Evolutionary conservation across 1,140 invertebrate species (phyloP), one percentile per base, ranked within the genome.

Genomic region (Trypoxylus dichotomus): DNA sequence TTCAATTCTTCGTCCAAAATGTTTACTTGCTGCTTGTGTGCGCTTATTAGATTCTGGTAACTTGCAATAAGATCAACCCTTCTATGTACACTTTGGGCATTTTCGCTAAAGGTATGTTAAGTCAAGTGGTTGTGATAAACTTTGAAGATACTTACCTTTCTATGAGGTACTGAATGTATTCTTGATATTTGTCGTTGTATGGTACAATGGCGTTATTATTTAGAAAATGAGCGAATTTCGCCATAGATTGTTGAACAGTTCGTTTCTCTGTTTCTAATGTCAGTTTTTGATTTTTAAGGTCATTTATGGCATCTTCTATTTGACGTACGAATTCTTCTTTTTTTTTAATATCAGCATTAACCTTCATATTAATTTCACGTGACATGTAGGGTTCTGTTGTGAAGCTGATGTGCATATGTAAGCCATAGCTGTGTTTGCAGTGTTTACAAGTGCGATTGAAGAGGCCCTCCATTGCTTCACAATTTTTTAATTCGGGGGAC

Each of bases 391-490:
- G 80, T 37, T 79, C 41, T 2, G 83, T 82, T 27, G 76, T 72
- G 43, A 80, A 83, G 72, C 82, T 82, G 15, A 83, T 80, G 60
- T 83, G 83, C 81, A 82, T 82, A 60, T 83, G 83, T 2, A 42
- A 11, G 6, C 7, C 10, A 25, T 25, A 77, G 15, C 76, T 77
- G 29, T 68, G 60, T 0, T 60, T 21, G 42, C 76, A 77, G 19
- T 54, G 47, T 2, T 7, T 54, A 15, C 47, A 54, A n/a, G 19
- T 54, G 15, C 5, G 15, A 6, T 1, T 54, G 15, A n/a, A 6
- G 13, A 19, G 7, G 1, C 47, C 19, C 15, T 54, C n/a, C 47
- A 54, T 54, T 54, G 47, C 47, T 1, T 19, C 2, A 19, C 47
- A 54, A n/a, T n/a, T 0, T 15, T 7, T 54, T 19, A 54, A 19